phyloP scores from a whole-genome alignment of 2,888 invertebrate species.

The Tholera decimalis region DNA sequence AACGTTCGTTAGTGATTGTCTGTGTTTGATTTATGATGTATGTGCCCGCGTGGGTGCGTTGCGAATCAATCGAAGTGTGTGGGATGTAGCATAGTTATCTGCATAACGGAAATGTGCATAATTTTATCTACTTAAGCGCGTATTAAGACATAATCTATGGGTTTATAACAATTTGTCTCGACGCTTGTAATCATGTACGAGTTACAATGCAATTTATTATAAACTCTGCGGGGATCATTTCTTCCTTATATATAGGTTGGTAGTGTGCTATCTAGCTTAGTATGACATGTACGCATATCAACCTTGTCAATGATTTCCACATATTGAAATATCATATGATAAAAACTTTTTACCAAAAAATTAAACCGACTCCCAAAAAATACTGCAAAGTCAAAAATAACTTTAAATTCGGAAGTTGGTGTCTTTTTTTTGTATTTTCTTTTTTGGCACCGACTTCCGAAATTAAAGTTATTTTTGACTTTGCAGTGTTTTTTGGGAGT shows the following conservation, averaged over 20 bases:
- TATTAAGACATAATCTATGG: slow-evolving; percentile 53
- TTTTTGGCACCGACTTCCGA: too few relatives aligned
- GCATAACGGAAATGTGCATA: slow-evolving; percentile 50
- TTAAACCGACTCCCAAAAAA: too few relatives aligned
- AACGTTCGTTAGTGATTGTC: slow-evolving; percentile 87
- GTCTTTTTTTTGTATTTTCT: too few relatives aligned
- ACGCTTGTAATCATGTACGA: slow-evolving; percentile 38
- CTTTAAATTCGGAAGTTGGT: too few relatives aligned
- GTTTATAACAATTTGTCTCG: slow-evolving; percentile 49
- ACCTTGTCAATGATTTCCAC: too few relatives aligned
- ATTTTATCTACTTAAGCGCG: slow-evolving; percentile 52
- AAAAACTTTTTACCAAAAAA: too few relatives aligned
- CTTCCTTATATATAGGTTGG: slow-evolving; percentile 35
- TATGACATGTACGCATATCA: too few relatives aligned
- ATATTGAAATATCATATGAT: too few relatives aligned
- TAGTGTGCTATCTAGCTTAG: background rate
- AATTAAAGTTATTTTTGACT: too few relatives aligned
- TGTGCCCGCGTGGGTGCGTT: slow-evolving; percentile 76
- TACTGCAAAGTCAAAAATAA: too few relatives aligned
- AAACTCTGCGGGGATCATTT: slow-evolving; percentile 34
- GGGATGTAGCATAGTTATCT: slow-evolving; percentile 61
- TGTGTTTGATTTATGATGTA: slow-evolving; percentile 86
- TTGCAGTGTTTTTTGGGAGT: too few relatives aligned
- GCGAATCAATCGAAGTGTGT: slow-evolving; percentile 77
- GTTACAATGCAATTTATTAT: slow-evolving; percentile 41